Percentiles rank a stretch among this genome's conserved stretches.
phyloP scores from a whole-genome alignment of 2,888 invertebrate genomes.

The Thymelicus sylvestris region DNA sequence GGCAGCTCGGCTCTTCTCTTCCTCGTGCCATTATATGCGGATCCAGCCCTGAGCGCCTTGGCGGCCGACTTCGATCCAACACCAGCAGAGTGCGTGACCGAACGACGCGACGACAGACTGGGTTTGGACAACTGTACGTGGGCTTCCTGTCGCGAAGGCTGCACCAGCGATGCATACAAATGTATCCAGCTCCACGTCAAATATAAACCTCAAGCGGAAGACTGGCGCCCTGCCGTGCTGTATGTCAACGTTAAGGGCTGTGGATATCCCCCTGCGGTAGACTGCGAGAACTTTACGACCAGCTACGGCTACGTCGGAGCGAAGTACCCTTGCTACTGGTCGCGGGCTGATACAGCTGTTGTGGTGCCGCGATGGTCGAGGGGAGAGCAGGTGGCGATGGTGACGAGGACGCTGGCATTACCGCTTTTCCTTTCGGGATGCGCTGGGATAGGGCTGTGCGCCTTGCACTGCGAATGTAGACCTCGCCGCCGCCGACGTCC shows the following conservation, averaged over 20 bases:
- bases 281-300: slow-evolving; percentile 90
- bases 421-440: slow-evolving; percentile 93
- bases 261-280: slow-evolving; percentile 91
- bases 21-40: slow-evolving; percentile 79
- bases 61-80: slow-evolving; percentile 90
- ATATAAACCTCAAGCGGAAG: slow-evolving; percentile 79
- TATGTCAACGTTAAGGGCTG: slow-evolving; percentile 93
- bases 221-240: slow-evolving; percentile 86
- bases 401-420: slow-evolving; percentile 93
- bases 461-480: slow-evolving; percentile 94
- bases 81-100: slow-evolving; percentile 90
- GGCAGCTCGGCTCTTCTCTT: slow-evolving; percentile 79
- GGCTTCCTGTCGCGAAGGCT: slow-evolving; percentile 92
- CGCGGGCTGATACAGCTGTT: slow-evolving; percentile 91
- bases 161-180: slow-evolving; percentile 90
- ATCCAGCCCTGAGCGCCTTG: slow-evolving; percentile 84
- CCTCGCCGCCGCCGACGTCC: slow-evolving; percentile 88
- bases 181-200: slow-evolving; percentile 88
- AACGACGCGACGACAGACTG: slow-evolving; percentile 87
- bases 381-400: slow-evolving; percentile 92
- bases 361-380: slow-evolving; percentile 93
- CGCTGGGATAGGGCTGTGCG: slow-evolving; percentile 93
- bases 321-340: slow-evolving; percentile 88
- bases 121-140: slow-evolving; percentile 92
- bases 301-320: slow-evolving; percentile 89